Percentiles rank a stretch among this genome's conserved stretches.
Evolutionary conservation across 2,888 invertebrate species (phyloP).

Genomic region (Odontothrips loti): DNA sequence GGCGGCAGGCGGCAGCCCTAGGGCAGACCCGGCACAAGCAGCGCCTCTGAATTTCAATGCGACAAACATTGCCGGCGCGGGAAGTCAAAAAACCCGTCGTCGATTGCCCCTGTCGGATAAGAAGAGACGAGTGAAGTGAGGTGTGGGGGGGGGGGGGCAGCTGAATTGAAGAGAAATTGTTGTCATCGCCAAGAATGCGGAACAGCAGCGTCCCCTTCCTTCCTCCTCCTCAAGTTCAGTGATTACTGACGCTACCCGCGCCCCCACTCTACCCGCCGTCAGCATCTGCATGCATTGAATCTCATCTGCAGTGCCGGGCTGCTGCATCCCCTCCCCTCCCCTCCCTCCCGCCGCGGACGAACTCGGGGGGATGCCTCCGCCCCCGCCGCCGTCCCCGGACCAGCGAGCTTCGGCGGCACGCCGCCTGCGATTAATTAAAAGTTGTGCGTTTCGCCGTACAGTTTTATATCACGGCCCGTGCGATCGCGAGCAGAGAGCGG

Average conservation of each 20-base stretch:
- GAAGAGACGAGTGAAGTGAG: too few relatives aligned
- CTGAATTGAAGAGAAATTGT: too few relatives aligned
- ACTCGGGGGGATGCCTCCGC: not conserved
- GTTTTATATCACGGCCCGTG: too few relatives aligned
- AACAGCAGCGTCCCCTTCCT: not conserved
- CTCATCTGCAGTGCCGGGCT: not conserved
- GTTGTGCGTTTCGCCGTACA: too few relatives aligned
- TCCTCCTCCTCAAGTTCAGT: not conserved
- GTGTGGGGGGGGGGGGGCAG: too few relatives aligned
- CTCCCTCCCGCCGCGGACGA: not conserved
- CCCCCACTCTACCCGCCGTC: not conserved
- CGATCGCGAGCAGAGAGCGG: too few relatives aligned
- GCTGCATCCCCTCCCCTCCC: not conserved
- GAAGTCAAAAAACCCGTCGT: not conserved
- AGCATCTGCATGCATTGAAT: slow-evolving; percentile 20
- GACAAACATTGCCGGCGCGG: not conserved
- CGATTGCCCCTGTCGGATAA: not conserved
- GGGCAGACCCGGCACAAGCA: too few relatives aligned
- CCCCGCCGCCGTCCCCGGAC: not conserved
- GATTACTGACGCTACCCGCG: not conserved
- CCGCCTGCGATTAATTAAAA: too few relatives aligned
- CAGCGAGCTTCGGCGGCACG: too few relatives aligned
- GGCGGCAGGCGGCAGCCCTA: too few relatives aligned
- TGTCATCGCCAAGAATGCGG: not conserved
- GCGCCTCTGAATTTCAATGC: not conserved